These are phyloP conservation scores for Diaprepes abbreviatus DNA, from an alignment of 2,888 invertebrate species.

Conservation along the genomic window DNA sequence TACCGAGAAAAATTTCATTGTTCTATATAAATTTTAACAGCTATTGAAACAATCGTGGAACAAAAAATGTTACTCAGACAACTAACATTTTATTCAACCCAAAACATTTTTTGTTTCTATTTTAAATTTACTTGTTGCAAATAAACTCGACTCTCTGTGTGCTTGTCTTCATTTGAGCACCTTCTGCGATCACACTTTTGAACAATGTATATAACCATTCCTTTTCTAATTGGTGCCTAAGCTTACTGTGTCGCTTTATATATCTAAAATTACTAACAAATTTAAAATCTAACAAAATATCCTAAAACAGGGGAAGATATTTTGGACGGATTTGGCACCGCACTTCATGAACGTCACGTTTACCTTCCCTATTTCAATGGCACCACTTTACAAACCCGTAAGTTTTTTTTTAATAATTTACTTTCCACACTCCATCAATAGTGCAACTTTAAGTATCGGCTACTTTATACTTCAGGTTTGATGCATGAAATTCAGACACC, in stretches of 20 bases:
- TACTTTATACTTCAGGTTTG: background rate
- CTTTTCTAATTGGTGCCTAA: constrained; percentile 5
- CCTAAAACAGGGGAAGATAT: constrained; percentile 65
- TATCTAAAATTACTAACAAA: constrained; percentile 25
- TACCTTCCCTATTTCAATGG: constrained; percentile 89
- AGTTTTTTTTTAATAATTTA: constrained; percentile 68
- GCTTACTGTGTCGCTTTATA: constrained; percentile 35
- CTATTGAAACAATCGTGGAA: too few relatives aligned
- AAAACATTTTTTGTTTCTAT: too few relatives aligned
- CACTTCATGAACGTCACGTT: constrained; percentile 83
- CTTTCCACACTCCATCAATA: background rate
- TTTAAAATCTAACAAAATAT: constrained; percentile 31
- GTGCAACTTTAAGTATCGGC: background rate
- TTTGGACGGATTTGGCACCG: constrained; percentile 76
- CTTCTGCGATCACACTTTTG: too few relatives aligned
- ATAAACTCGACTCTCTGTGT: too few relatives aligned
- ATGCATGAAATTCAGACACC: too few relatives aligned
- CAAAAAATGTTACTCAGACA: too few relatives aligned
- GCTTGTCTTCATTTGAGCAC: too few relatives aligned
- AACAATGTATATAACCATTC: background rate
- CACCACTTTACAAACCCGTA: constrained; percentile 83
- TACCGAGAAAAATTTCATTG: too few relatives aligned
- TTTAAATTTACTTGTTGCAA: too few relatives aligned
- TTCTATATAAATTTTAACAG: too few relatives aligned
- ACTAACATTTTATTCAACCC: too few relatives aligned